Base-by-base conservation (phyloP, 2,113 vertebrate species). In the Hippoglossus stenolepis region DNA sequence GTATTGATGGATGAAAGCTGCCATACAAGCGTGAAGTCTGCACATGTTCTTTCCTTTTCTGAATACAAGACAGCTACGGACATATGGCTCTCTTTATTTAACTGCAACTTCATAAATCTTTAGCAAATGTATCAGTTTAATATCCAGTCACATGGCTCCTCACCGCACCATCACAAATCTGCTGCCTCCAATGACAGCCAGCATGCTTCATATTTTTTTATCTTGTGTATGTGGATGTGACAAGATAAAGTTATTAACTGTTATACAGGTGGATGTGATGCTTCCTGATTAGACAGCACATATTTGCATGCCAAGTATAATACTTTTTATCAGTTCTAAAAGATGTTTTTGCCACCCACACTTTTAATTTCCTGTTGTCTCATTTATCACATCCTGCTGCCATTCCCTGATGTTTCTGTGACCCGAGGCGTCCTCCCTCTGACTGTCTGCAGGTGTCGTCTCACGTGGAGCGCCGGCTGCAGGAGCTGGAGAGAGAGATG, bases 401-500 rank as follows among this genome's bases (percentile, higher is more conserved):
- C 65, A 12, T n/a, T 43, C 59, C 13, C 17, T 5, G 59, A 59
- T 73, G 71, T 78, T 78, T 70, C 64, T 45, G 20, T 85, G 82
- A 86, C 74, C 68, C 1, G n/a, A 73, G 51, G 56, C 26, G 11
- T 70, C 43, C 58, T 40, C 65, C 17, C 7, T 76, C 65, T 89
- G n/a, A 4, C 24, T 64, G 40, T 79, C 65, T 87, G 66, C 80
- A 98, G 97, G 95, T 95, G 69, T 94, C 96, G 0, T 94, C 96
- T 65, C 95, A 94, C 0, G 96, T 98, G 66, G 96, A 98, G 89
- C 94, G 90, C 51, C 95, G 96, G 73, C 95, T 99, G 79, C 95
- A 96, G 79, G 96, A 97, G 82, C 94, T 98, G 70, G 96, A 98
- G 75, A 93, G 92, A 82, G 96, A 96, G 86, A 95, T 96, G 93